Evolutionary conservation across 2,888 invertebrate genomes (phyloP).

Genomic region (Amphipyra berbera): DNA sequence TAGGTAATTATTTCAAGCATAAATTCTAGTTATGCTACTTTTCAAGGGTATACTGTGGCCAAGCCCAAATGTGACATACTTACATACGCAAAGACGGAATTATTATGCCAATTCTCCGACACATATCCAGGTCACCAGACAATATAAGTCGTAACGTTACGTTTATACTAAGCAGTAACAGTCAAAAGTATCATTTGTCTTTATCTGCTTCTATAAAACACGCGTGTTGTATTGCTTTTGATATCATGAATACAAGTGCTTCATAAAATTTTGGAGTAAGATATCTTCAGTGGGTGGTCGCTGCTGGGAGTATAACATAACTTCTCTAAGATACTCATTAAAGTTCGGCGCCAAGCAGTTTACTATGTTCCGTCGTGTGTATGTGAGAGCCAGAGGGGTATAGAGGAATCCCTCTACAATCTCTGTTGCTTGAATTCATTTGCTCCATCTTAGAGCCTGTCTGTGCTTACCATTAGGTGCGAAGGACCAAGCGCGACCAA

Average conservation of each 20-base stretch:
- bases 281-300: not conserved
- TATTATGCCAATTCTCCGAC: constrained; percentile 32
- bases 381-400: too few species aligned
- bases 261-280: not conserved
- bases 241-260: constrained; percentile 27
- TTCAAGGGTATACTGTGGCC: constrained; percentile 1
- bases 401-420: too few species aligned
- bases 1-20: too few species aligned
- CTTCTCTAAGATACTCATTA: too few species aligned
- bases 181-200: constrained; percentile 25
- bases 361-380: too few species aligned
- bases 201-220: constrained; percentile 39
- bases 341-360: too few species aligned
- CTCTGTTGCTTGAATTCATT: too few species aligned
- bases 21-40: constrained; percentile 6
- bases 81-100: constrained; percentile 39
- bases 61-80: constrained; percentile 32
- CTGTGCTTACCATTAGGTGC: too few species aligned
- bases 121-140: constrained; percentile 43
- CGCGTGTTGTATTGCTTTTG: constrained; percentile 11
- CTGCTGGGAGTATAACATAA: too few species aligned
- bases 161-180: constrained; percentile 38
- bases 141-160: constrained; percentile 35
- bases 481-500: too few species aligned
- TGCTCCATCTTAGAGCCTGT: too few species aligned